Percentiles rank a stretch among this genome's conserved stretches.
phyloP scores from a whole-genome alignment of 2,888 invertebrate genomes.

The Abscondita cerata region DNA sequence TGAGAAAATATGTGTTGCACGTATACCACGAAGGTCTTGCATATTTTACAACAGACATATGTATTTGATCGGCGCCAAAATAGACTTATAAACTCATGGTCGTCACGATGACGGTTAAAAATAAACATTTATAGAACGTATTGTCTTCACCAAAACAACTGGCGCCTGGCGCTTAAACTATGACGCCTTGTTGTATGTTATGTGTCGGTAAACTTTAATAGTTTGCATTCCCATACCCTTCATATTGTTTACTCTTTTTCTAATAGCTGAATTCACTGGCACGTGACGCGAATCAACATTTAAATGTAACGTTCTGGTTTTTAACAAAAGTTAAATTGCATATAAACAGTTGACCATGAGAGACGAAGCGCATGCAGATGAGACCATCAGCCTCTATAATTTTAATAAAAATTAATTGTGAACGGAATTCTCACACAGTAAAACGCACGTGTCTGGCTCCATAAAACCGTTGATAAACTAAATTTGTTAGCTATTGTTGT shows the following conservation, averaged over 20 bases:
- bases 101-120: slow-evolving; percentile 34
- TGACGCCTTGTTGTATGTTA: slow-evolving; percentile 29
- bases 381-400: neutral
- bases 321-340: too few species aligned
- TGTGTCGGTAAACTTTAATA: slow-evolving; percentile 25
- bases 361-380: neutral
- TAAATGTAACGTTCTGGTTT: too few species aligned
- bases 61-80: slow-evolving; percentile 35
- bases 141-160: slow-evolving; percentile 39
- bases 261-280: too few species aligned
- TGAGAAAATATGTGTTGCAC: neutral
- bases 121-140: slow-evolving; percentile 40
- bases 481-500: slow-evolving; percentile 28
- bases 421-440: neutral
- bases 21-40: slow-evolving; percentile 19
- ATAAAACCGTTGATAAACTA: slow-evolving; percentile 10
- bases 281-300: too few species aligned
- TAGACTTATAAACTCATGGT: slow-evolving; percentile 36
- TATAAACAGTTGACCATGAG: too few species aligned
- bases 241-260: too few species aligned
- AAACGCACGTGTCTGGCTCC: slow-evolving; percentile 16
- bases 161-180: slow-evolving; percentile 37
- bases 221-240: slow-evolving; percentile 19
- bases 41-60: slow-evolving; percentile 22
- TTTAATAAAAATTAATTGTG: neutral